A percentile compares a stretch with the other conserved stretches of the same genome.
Evolutionary conservation across 1,140 invertebrate genomes (phyloP).

Genomic region (Metaphire vulgaris): DNA sequence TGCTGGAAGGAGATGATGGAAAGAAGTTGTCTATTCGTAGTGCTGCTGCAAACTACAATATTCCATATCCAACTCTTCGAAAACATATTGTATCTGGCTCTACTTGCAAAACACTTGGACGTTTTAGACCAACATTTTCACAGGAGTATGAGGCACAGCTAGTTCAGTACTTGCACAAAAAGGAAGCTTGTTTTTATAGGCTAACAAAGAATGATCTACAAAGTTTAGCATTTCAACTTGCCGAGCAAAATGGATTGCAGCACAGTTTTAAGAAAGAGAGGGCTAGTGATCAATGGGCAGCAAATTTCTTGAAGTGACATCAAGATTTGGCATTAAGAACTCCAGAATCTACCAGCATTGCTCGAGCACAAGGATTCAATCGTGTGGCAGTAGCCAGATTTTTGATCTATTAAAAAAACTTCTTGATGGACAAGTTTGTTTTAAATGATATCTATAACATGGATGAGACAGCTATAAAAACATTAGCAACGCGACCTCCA

Average conservation of each 20-base stretch:
- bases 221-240: conserved; percentile 18
- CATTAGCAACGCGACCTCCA: conserved; percentile 14
- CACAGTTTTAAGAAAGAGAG: too few species aligned
- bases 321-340: conserved; percentile 43
- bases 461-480: conserved; percentile 23
- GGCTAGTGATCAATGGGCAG: conserved; percentile 50
- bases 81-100: too few species aligned
- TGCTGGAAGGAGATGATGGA: too few species aligned
- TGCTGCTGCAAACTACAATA: too few species aligned
- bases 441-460: conserved; percentile 20
- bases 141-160: background rate
- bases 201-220: background rate
- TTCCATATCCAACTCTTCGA: too few species aligned
- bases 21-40: too few species aligned
- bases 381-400: conserved; percentile 28
- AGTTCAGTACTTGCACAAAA: background rate
- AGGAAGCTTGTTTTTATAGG: background rate
- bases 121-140: background rate
- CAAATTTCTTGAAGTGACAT: conserved; percentile 48
- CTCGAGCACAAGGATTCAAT: conserved; percentile 52
- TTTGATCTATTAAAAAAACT: conserved; percentile 23
- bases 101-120: background rate
- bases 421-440: background rate
- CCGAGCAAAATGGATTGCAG: too few species aligned
- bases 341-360: too few species aligned